Evolutionary conservation across 1,140 invertebrate species (phyloP).

Genomic region (Sarcophaga peregrina): DNA sequence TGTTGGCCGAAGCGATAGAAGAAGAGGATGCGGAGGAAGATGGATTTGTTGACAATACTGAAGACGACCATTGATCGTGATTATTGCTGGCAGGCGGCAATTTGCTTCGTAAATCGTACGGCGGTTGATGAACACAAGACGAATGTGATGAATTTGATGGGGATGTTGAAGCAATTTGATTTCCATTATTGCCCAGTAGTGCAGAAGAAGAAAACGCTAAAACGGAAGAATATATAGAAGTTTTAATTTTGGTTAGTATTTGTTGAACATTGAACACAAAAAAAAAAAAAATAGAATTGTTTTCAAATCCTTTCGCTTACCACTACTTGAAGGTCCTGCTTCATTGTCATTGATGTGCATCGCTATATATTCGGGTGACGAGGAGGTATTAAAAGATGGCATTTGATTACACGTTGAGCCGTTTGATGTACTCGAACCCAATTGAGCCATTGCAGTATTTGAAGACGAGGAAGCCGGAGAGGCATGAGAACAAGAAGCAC

Average conservation of each 20-base stretch:
- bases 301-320: conserved; percentile 27
- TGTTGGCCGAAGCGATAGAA: conserved; percentile 25
- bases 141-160: conserved; percentile 67
- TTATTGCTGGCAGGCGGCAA: conserved; percentile 77
- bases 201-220: conserved; percentile 28
- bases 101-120: conserved; percentile 86
- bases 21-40: conserved; percentile 14
- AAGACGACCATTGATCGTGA: conserved; percentile 68
- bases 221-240: background rate
- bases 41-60: conserved; percentile 43
- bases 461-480: conserved; percentile 31
- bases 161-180: conserved; percentile 49
- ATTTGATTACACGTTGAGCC: background rate
- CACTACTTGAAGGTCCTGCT: conserved; percentile 26
- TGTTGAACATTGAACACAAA: too few relatives aligned
- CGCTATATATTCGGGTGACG: conserved; percentile 27
- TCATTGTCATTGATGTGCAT: conserved; percentile 38
- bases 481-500: conserved; percentile 37
- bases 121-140: conserved; percentile 78
- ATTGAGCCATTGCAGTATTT: conserved; percentile 24
- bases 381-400: conserved; percentile 13
- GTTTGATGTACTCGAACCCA: conserved; percentile 19
- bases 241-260: too few relatives aligned
- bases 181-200: conserved; percentile 2
- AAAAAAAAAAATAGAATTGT: conserved; percentile 41